These are phyloP conservation scores for Amiota mariae DNA, from an alignment of 2,888 invertebrate species.

Conservation along the genomic window DNA sequence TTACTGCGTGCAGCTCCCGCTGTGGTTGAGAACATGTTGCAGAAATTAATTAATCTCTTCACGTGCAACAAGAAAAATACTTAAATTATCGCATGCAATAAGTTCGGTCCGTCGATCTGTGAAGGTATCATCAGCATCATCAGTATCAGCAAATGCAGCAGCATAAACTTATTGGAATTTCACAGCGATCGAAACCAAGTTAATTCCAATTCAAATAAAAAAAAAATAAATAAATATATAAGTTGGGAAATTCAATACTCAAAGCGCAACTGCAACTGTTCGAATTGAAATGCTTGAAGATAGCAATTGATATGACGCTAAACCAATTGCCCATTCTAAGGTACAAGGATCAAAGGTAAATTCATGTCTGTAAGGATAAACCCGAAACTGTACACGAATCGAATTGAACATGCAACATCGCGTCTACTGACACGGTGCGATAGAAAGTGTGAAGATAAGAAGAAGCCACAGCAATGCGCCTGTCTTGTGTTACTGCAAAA, in stretches of 20 bases:
- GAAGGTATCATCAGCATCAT: not conserved
- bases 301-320: not conserved
- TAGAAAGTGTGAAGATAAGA: slow-evolving; percentile 15
- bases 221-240: no score
- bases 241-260: no score
- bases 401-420: slow-evolving; percentile 52
- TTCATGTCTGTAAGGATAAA: slow-evolving; percentile 46
- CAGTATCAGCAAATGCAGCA: no score
- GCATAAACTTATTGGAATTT: slow-evolving; percentile 7
- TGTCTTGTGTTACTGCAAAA: slow-evolving; percentile 6
- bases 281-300: slow-evolving; percentile 10
- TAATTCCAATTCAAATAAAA: slow-evolving; percentile 39
- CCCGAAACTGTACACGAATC: slow-evolving; percentile 59
- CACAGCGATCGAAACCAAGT: slow-evolving; percentile 17
- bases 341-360: slow-evolving; percentile 65
- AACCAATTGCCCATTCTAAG: slow-evolving; percentile 51
- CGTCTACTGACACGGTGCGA: slow-evolving; percentile 6
- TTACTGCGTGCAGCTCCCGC: slow-evolving; percentile 46
- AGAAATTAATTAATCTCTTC: slow-evolving; percentile 64
- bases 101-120: not conserved
- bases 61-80: slow-evolving; percentile 57
- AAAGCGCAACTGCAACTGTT: slow-evolving; percentile 32
- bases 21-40: not conserved
- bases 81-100: slow-evolving; percentile 60
- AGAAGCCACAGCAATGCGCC: slow-evolving; percentile 26